A percentile compares a stretch with the other conserved stretches of the same genome.
phyloP scores from a whole-genome alignment of 2,888 invertebrate species.

The Amphipoea lucens region DNA sequence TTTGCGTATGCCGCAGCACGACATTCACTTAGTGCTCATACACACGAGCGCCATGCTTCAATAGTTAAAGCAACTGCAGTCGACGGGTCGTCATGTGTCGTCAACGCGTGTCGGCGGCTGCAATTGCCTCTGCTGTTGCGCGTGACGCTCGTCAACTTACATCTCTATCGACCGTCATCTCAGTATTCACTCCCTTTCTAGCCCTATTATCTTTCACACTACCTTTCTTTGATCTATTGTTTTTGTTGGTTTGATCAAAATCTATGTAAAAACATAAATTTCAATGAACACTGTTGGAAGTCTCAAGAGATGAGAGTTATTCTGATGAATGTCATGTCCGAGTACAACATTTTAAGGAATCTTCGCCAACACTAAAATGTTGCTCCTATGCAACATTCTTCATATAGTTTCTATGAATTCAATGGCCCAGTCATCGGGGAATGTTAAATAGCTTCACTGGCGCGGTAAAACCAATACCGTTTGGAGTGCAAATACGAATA shows the following conservation, averaged over 20 bases:
- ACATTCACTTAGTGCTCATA: no score
- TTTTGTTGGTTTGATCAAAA: background rate
- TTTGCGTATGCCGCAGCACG: no score
- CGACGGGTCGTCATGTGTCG: no score
- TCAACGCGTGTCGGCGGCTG: no score
- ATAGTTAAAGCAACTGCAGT: no score
- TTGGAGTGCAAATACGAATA: slow-evolving; percentile 42
- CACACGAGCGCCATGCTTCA: no score
- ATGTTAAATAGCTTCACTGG: slow-evolving; percentile 36
- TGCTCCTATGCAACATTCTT: background rate
- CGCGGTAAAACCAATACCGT: background rate
- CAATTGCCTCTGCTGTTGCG: no score
- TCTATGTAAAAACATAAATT: background rate
- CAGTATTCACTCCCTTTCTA: no score
- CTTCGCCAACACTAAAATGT: background rate
- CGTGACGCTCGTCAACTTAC: no score
- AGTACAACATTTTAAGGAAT: no score
- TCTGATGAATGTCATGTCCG: background rate
- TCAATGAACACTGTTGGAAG: background rate
- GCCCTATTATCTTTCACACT: background rate
- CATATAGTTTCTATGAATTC: slow-evolving; percentile 30
- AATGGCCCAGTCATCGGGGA: slow-evolving; percentile 24
- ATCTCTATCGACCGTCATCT: no score
- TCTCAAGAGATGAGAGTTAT: background rate
- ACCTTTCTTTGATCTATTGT: background rate